A percentile compares a stretch with the other conserved stretches of the same genome.
These are phyloP conservation scores for Caradrina kadenii DNA, from an alignment of 2,888 invertebrate species.

Conservation along the genomic window DNA sequence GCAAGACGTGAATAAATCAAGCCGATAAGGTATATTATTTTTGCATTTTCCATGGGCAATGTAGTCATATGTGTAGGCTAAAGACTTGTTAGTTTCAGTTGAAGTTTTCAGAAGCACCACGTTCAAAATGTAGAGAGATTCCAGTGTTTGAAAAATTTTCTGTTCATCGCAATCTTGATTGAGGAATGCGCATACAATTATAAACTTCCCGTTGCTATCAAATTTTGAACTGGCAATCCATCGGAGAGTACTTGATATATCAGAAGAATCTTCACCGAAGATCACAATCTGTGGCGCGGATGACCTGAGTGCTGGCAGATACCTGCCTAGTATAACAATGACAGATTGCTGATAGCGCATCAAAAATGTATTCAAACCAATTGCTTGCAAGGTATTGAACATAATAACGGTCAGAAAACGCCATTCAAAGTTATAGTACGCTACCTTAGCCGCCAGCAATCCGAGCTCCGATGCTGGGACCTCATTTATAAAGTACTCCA, in stretches of 20 bases:
- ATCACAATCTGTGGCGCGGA: constrained; percentile 73
- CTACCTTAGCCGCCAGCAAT: constrained; percentile 75
- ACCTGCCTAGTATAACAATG: constrained; percentile 68
- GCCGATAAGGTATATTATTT: constrained; percentile 66
- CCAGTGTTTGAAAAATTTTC: constrained; percentile 68
- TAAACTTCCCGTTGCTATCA: constrained; percentile 73
- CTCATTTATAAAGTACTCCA: constrained; percentile 52
- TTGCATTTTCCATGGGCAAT: constrained; percentile 68
- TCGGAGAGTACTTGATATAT: constrained; percentile 67
- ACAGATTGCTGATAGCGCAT: constrained; percentile 69
- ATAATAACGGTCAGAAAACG: constrained; percentile 75
- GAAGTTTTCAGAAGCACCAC: constrained; percentile 70
- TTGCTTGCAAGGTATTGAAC: constrained; percentile 65
- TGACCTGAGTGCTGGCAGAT: constrained; percentile 55
- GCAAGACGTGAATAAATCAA: constrained; percentile 66
- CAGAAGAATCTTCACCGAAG: constrained; percentile 69
- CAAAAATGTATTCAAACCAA: constrained; percentile 72
- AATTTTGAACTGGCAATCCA: constrained; percentile 69
- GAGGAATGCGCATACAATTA: constrained; percentile 71
- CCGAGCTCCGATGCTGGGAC: constrained; percentile 67
- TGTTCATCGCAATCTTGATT: constrained; percentile 70
- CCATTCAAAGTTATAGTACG: constrained; percentile 78
- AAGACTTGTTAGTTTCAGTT: constrained; percentile 51
- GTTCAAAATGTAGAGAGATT: constrained; percentile 67
- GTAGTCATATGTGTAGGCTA: constrained; percentile 69